A percentile compares a stretch with the other conserved stretches of the same genome.
phyloP scores from a whole-genome alignment of 2,113 vertebrate species.

The Sylvilagus bachmani region DNA sequence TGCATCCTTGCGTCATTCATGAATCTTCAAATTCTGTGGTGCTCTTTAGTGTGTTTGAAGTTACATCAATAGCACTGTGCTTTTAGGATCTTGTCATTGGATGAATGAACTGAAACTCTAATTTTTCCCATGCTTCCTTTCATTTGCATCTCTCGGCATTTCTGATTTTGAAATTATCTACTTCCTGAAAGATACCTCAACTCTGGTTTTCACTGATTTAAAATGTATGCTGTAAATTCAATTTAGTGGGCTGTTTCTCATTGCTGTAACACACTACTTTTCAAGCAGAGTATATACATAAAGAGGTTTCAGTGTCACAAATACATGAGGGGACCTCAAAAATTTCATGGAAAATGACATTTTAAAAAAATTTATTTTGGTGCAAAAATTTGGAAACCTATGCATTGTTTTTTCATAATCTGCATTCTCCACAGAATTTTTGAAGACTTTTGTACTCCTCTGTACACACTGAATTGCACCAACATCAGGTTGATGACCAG shows the following conservation, averaged over 20 bases:
- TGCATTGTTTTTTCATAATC: no score
- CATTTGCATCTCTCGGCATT: neutral
- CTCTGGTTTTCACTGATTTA: neutral
- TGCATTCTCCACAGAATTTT: no score
- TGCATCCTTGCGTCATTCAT: neutral
- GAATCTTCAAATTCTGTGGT: neutral
- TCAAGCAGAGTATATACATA: neutral
- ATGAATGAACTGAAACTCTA: neutral
- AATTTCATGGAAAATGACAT: no score
- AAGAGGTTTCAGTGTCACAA: neutral
- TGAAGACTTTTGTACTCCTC: no score
- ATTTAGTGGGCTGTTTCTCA: neutral
- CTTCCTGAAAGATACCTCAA: constrained; percentile 14
- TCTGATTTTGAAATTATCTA: neutral
- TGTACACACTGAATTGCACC: neutral
- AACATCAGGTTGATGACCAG: neutral
- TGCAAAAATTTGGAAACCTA: no score
- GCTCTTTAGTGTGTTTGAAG: neutral
- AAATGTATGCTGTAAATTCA: neutral
- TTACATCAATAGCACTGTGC: neutral
- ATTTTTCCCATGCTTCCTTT: neutral
- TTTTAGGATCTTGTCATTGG: constrained; percentile 46
- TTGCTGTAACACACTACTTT: neutral
- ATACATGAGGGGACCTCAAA: neutral
- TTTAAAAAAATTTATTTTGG: no score